These are phyloP conservation scores for Neolamprologus tretocephalus DNA, from an alignment of 2,113 vertebrate genomes.

Conservation along the genomic window DNA sequence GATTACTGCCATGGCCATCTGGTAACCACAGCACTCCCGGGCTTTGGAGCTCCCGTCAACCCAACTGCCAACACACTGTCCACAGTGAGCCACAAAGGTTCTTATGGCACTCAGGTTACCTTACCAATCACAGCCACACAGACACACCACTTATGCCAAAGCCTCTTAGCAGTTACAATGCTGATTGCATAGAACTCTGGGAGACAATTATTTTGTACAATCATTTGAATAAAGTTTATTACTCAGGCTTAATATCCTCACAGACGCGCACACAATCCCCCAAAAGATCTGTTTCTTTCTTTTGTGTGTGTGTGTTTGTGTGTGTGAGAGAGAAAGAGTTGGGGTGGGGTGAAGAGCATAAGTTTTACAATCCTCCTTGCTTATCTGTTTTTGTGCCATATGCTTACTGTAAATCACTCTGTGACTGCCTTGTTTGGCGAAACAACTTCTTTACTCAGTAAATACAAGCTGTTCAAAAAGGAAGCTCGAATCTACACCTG, in stretches of 20 bases:
- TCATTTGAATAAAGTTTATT: background rate
- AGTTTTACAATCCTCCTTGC: background rate
- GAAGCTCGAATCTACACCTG: background rate
- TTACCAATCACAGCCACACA: conserved; percentile 12
- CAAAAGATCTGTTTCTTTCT: background rate
- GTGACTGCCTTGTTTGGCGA: background rate
- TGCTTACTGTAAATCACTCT: background rate
- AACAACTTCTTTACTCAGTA: background rate
- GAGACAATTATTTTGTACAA: background rate
- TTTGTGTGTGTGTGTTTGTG: background rate
- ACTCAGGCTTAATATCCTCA: background rate
- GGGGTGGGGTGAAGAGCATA: background rate
- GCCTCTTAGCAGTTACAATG: background rate
- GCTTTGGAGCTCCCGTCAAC: conserved; percentile 4
- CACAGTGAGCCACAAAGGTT: background rate
- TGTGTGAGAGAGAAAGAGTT: background rate
- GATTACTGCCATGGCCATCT: conserved; percentile 41
- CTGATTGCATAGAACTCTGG: background rate
- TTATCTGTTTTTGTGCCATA: background rate
- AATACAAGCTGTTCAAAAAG: background rate
- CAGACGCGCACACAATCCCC: background rate
- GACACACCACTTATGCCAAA: background rate
- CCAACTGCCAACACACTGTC: conserved; percentile 5
- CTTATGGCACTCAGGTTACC: conserved; percentile 9
- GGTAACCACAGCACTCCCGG: conserved; percentile 4